phyloP scores from a whole-genome alignment of 2,797 vertebrate species.

The Pitangus sulphuratus region DNA sequence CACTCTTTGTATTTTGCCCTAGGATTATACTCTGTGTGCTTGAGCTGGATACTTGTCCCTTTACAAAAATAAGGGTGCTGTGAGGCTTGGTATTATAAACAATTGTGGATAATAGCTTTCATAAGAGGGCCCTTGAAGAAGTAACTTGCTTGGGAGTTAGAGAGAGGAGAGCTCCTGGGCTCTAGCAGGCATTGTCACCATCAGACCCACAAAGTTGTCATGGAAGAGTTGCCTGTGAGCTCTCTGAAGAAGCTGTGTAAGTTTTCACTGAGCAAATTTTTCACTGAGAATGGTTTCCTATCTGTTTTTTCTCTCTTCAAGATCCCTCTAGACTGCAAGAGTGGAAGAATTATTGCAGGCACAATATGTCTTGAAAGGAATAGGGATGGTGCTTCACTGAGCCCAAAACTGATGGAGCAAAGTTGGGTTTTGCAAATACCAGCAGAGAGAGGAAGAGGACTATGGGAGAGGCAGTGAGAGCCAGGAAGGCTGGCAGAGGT shows the following conservation, averaged over 20 bases:
- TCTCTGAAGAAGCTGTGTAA: not conserved
- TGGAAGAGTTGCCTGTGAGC: not conserved
- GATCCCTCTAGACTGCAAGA: not conserved
- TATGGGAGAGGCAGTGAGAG: not conserved
- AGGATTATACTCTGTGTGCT: not conserved
- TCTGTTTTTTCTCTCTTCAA: not conserved
- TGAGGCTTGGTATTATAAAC: not conserved
- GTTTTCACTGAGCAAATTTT: not conserved
- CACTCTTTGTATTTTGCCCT: not conserved
- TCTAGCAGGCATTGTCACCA: not conserved
- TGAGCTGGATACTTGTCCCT: not conserved
- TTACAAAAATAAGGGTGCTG: not conserved
- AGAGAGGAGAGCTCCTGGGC: not conserved
- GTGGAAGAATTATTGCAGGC: not conserved
- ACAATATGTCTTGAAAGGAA: fast-evolving
- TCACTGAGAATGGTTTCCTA: not conserved
- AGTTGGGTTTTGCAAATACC: not conserved
- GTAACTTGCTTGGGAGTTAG: not conserved
- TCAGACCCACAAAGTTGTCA: not conserved
- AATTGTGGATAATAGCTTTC: not conserved
- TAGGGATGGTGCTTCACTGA: not conserved
- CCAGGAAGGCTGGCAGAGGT: not conserved
- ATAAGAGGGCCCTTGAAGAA: not conserved
- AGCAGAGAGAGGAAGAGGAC: not conserved
- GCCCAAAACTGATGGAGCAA: not conserved